Conservation (phyloP, 2,797 vertebrate genomes). For the Etheostoma nigrum region DNA sequence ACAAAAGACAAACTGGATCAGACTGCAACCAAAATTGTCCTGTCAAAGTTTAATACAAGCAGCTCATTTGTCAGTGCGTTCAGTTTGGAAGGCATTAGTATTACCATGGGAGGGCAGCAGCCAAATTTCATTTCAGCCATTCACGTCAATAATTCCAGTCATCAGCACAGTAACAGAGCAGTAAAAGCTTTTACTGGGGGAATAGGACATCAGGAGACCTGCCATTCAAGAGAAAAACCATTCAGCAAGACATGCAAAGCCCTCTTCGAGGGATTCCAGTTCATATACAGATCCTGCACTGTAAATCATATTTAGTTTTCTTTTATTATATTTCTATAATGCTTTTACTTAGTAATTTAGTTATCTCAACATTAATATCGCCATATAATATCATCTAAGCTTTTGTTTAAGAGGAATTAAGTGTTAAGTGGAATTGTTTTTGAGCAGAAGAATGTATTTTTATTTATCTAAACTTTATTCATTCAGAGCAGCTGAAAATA, state of each 20-base stretch:
- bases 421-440: too few relatives aligned
- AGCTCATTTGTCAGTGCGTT: too few relatives aligned
- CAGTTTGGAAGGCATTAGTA: background rate
- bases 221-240: background rate
- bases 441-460: too few relatives aligned
- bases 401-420: background rate
- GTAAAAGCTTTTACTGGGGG: background rate
- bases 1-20: conserved; percentile 5
- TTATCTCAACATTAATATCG: background rate
- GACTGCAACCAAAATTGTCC: background rate
- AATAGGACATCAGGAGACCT: background rate
- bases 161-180: background rate
- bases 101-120: background rate
- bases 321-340: background rate
- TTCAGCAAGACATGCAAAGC: background rate
- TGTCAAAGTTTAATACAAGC: background rate
- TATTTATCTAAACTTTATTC: too few relatives aligned
- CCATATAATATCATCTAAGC: background rate
- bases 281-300: background rate
- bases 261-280: background rate
- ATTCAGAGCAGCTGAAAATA: too few relatives aligned
- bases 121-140: conserved; percentile 4
- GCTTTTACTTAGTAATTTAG: background rate
- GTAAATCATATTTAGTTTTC: background rate
- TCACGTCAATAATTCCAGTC: conserved; percentile 11